Evolutionary conservation across 2,888 invertebrate species (phyloP).

Genomic region (Cataglyphis albicans): DNA sequence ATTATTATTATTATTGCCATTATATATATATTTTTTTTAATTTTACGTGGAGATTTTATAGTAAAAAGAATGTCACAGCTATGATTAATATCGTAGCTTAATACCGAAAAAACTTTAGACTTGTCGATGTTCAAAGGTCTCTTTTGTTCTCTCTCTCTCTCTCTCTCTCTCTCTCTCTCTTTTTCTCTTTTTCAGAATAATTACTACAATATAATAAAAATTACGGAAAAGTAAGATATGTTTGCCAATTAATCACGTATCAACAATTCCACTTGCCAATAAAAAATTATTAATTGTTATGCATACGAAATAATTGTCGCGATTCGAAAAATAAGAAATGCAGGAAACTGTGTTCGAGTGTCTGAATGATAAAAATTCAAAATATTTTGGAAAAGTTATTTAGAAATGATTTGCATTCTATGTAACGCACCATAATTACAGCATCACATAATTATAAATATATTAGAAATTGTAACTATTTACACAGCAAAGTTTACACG

Average conservation of each 20-base stretch:
- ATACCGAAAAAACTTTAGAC: neutral
- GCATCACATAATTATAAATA: slow-evolving; percentile 35
- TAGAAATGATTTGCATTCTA: slow-evolving; percentile 1
- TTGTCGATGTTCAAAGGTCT: neutral
- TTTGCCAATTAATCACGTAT: neutral
- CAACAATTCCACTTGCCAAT: neutral
- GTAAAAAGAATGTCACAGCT: neutral
- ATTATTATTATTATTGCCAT: too few species aligned
- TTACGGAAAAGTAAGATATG: neutral
- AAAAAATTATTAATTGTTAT: slow-evolving; percentile 22
- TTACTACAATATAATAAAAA: neutral
- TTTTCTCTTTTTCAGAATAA: neutral
- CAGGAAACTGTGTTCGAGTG: neutral
- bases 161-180: neutral
- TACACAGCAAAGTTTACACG: neutral
- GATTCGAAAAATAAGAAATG: neutral
- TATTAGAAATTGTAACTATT: slow-evolving; percentile 27
- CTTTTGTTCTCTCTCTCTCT: neutral
- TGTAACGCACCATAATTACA: slow-evolving; percentile 2
- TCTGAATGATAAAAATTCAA: slow-evolving; percentile 5
- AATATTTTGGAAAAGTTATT: neutral
- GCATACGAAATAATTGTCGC: neutral
- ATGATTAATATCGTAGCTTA: neutral
- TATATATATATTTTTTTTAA: neutral
- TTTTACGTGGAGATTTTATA: neutral